Conservation (phyloP, 2,797 vertebrate species). For the Manis pentadactyla region DNA sequence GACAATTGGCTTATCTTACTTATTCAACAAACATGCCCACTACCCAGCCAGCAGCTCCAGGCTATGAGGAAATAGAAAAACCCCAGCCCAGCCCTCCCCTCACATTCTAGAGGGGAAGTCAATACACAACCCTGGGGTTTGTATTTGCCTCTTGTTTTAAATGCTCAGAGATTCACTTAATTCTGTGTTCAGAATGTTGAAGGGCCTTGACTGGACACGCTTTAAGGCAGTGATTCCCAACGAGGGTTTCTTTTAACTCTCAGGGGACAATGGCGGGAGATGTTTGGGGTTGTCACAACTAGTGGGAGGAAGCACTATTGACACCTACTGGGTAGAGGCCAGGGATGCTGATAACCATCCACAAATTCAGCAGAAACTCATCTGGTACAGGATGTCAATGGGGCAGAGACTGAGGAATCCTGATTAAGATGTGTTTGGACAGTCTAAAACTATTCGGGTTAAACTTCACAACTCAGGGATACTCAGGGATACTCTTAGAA, state of each 20-base stretch:
- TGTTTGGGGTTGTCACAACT: neutral
- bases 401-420: neutral
- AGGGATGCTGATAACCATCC: neutral
- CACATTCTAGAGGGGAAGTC: neutral
- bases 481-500: neutral
- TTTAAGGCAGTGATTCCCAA: neutral
- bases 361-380: neutral
- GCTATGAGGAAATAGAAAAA: neutral
- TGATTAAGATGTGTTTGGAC: neutral
- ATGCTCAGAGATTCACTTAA: neutral
- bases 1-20: neutral
- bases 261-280: neutral
- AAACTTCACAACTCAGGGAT: neutral
- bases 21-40: neutral
- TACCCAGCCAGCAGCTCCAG: too few relatives aligned
- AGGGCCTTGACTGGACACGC: neutral
- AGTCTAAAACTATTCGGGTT: neutral
- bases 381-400: neutral
- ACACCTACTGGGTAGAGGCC: neutral
- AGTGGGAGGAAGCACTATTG: neutral
- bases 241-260: neutral
- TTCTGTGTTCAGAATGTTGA: neutral
- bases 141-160: neutral
- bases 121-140: neutral
- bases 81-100: neutral